Percentiles rank a stretch among this genome's conserved stretches.
phyloP scores from a whole-genome alignment of 2,113 vertebrate species.

The Varanus salvator region DNA sequence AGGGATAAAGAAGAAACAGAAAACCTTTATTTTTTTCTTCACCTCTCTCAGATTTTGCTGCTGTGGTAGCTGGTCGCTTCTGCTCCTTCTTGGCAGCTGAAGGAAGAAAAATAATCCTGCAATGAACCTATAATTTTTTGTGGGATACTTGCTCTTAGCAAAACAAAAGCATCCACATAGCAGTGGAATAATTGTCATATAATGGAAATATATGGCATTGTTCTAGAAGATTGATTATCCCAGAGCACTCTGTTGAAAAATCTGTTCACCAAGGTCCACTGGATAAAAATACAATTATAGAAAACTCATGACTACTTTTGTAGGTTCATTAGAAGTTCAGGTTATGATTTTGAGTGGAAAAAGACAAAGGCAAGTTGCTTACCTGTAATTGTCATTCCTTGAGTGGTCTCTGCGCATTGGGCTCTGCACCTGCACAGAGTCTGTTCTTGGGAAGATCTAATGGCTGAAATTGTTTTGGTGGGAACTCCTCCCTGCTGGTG shows the following conservation, averaged over 20 bases:
- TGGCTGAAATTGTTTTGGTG: no score
- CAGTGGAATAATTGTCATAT: slow-evolving; percentile 36
- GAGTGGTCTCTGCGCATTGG: no score
- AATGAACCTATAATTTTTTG: slow-evolving; percentile 51
- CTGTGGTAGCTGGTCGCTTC: slow-evolving; percentile 79
- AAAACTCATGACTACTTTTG: neutral
- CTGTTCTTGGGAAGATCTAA: no score
- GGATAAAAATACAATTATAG: neutral
- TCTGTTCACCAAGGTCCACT: neutral
- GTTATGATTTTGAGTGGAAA: neutral
- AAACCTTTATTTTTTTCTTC: slow-evolving; percentile 36
- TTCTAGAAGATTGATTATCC: neutral
- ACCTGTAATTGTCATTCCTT: no score
- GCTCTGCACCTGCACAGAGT: no score
- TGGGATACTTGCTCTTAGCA: slow-evolving; percentile 33
- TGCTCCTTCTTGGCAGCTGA: slow-evolving; percentile 80
- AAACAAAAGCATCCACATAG: slow-evolving; percentile 29
- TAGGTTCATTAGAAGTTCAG: neutral
- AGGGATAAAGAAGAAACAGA: slow-evolving; percentile 22
- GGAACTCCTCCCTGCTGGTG: no score
- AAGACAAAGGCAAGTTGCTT: no score
- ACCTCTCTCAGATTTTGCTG: slow-evolving; percentile 85
- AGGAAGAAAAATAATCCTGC: slow-evolving; percentile 74
- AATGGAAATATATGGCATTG: slow-evolving; percentile 23
- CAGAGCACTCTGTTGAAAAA: neutral